Evolutionary conservation across 1,140 invertebrate species (phyloP), one percentile per base, ranked within the genome.

Genomic region (Calosoma granatense): DNA sequence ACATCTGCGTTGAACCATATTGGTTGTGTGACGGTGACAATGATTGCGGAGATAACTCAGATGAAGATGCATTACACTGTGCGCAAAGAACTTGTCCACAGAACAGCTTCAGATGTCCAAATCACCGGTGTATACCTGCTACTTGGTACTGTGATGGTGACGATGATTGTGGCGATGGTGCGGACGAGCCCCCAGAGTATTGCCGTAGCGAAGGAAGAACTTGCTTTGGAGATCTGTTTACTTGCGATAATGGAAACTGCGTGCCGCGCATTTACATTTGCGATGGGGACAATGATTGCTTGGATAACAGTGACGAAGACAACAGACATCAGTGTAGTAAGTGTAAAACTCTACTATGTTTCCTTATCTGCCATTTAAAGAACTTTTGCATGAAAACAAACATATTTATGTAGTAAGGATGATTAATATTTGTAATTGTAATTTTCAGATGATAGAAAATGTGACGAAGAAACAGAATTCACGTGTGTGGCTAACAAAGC

Each of bases 201-300:
- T 96, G 92, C 67, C 90, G 92, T 64, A 90, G 87, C 14, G 92
- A 94, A 69, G 92, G 91, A n/a, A 80, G 92, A 61, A 96, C 92
- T 1, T 98, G 95, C 68, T 95, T 94, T 62, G 90, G 93, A 0
- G 93, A 96, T 71, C 74, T 95, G 0, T 97, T 97, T 66, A 95
- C 93, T 0, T 98, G 96, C 67, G 90, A 92, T 65, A 97, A 97
- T 73, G 94, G 94, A 3, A 96, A 95, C 66, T 99, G 96, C 70
- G 94, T 98, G 60, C 92, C 92, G 0, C 78, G 90, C 58, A 94
- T 92, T 59, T 98, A 98, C 71, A 92, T 96, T n/a, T 98, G 97
- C 67, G 95, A 98, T 70, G 92, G 92, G 0, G 90, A 94, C 68
- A 91, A 94, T 67, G 94, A 98, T 73, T 98, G 96, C 70, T 72